Percentiles rank a stretch among this genome's conserved stretches.
Evolutionary conservation across 2,888 invertebrate species (phyloP).

Genomic region (Caenorhabditis imperialis): DNA sequence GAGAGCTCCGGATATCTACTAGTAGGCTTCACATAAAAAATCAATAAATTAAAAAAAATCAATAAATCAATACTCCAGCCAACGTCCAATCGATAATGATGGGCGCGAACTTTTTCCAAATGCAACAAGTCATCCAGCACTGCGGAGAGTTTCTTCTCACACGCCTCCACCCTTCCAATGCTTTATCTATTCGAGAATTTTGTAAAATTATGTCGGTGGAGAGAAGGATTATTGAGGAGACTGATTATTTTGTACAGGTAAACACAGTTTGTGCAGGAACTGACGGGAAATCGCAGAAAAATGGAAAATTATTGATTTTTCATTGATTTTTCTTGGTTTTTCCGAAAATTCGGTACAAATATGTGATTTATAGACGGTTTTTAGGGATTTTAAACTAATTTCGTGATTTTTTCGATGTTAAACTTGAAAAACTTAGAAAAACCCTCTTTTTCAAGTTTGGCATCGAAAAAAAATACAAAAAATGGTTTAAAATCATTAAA

Average conservation of each 20-base stretch:
- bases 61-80: conserved; percentile 7
- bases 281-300: neutral
- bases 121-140: conserved; percentile 84
- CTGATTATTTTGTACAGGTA: conserved; percentile 31
- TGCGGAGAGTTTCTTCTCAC: conserved; percentile 87
- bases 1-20: conserved; percentile 85
- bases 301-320: neutral
- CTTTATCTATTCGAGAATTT: conserved; percentile 59
- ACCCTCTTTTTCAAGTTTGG: too few species aligned
- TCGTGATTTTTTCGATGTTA: too few species aligned
- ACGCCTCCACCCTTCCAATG: conserved; percentile 63
- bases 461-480: conserved; percentile 5
- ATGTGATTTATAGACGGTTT: too few species aligned
- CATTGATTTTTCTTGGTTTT: too few species aligned
- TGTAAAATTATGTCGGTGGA: conserved; percentile 50
- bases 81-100: conserved; percentile 90
- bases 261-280: neutral
- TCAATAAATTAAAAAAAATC: neutral
- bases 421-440: too few species aligned
- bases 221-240: conserved; percentile 1
- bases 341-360: too few species aligned
- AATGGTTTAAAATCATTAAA: neutral
- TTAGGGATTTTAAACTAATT: too few species aligned
- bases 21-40: conserved; percentile 18
- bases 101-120: conserved; percentile 82